Evolutionary conservation across 2,888 invertebrate species (phyloP).

Genomic region (Emmelina monodactyla): DNA sequence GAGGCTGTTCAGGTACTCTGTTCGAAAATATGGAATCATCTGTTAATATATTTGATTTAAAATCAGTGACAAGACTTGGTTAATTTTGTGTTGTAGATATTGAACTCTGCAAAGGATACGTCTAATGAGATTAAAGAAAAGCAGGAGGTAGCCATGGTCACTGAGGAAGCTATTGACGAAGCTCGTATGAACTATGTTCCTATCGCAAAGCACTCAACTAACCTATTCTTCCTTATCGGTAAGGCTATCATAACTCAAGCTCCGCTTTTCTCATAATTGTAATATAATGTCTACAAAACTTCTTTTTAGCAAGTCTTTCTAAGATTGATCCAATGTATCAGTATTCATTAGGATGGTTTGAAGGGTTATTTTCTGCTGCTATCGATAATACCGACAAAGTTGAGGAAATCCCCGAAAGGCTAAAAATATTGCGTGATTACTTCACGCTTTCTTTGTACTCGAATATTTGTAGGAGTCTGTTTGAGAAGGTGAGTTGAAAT

Average conservation of each 20-base stretch:
- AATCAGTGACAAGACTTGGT: no score
- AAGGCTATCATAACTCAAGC: constrained; percentile 15
- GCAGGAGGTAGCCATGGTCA: constrained; percentile 87
- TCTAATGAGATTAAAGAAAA: constrained; percentile 92
- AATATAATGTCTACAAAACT: neutral
- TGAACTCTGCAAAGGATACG: constrained; percentile 89
- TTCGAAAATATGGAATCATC: neutral
- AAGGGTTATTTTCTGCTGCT: constrained; percentile 83
- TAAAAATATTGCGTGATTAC: constrained; percentile 76
- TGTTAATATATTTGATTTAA: no score
- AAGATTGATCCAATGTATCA: constrained; percentile 98
- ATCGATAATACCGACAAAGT: constrained; percentile 87
- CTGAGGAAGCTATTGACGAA: constrained; percentile 88
- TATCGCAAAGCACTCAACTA: constrained; percentile 88
- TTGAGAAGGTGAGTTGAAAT: constrained; percentile 92
- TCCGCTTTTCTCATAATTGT: neutral
- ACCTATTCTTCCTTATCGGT: constrained; percentile 91
- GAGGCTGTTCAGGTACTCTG: constrained; percentile 75
- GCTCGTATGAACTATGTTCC: constrained; percentile 88
- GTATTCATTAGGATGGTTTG: constrained; percentile 94
- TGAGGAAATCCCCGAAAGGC: constrained; percentile 79
- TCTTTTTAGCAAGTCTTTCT: constrained; percentile 74
- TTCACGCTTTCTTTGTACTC: constrained; percentile 91
- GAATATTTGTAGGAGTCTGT: constrained; percentile 92
- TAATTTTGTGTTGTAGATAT: constrained; percentile 58